Conservation (phyloP, 2,888 invertebrate species). For the Mycogona germanica region DNA sequence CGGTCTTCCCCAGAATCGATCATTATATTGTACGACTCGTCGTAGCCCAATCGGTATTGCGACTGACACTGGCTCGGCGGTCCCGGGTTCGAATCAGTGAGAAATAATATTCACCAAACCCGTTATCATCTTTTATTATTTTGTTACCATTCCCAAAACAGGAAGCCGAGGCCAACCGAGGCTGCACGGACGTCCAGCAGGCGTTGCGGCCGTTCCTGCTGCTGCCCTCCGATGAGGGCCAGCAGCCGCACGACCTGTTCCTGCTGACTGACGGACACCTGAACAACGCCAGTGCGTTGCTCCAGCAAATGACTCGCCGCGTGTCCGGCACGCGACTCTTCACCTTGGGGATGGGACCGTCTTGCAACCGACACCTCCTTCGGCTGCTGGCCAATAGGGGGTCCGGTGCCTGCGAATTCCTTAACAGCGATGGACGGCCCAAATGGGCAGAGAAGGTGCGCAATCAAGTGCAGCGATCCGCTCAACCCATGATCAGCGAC, state of each 20-base stretch:
- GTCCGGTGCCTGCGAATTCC: constrained; percentile 17
- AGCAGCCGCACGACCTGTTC: constrained; percentile 12
- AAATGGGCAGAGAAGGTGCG: constrained; percentile 13
- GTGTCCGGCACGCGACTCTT: constrained; percentile 16
- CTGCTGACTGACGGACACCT: constrained; percentile 19
- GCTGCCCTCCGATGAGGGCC: constrained; percentile 3
- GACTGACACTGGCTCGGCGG: too few species aligned
- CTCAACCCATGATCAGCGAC: constrained; percentile 17
- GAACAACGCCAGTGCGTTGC: background rate
- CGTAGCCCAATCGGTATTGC: too few species aligned
- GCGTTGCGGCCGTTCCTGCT: constrained; percentile 12
- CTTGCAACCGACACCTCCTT: constrained; percentile 17
- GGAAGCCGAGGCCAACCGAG: constrained; percentile 7
- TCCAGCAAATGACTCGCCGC: background rate
- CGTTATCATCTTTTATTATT: too few species aligned
- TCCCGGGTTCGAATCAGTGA: too few species aligned
- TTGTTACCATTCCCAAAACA: too few species aligned
- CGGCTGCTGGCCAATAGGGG: constrained; percentile 14
- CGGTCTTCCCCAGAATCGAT: too few species aligned
- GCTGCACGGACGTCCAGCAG: constrained; percentile 9
- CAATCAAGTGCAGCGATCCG: too few species aligned
- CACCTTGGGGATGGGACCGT: constrained; percentile 13
- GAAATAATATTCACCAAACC: too few species aligned
- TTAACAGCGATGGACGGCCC: constrained; percentile 4
- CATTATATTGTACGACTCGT: too few species aligned